These are phyloP conservation scores for Brachyptera risi DNA, from an alignment of 2,888 invertebrate species.

Conservation along the genomic window DNA sequence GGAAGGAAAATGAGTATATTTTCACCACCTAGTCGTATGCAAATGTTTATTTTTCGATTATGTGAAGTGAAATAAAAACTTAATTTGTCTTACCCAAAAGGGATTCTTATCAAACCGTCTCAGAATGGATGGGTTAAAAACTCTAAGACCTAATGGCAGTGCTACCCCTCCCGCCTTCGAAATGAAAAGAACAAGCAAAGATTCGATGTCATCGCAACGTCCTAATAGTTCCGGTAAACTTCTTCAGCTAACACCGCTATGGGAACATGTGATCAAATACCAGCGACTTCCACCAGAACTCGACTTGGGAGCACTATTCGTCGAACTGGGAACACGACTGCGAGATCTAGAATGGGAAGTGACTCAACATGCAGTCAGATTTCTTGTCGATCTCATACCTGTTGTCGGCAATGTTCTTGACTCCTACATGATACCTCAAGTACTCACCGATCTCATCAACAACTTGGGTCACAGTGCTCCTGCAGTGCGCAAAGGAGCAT, in stretches of 20 bases:
- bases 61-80: no score
- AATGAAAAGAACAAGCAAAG: not conserved
- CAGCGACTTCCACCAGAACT: constrained; percentile 65
- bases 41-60: no score
- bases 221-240: constrained; percentile 24
- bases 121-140: constrained; percentile 26
- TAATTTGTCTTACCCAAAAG: no score
- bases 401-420: constrained; percentile 64
- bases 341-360: constrained; percentile 81
- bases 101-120: no score
- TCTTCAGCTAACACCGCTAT: constrained; percentile 66
- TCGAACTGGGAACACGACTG: constrained; percentile 67
- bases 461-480: constrained; percentile 78
- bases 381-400: constrained; percentile 73
- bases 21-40: no score
- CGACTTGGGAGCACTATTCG: constrained; percentile 61
- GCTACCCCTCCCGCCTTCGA: constrained; percentile 1
- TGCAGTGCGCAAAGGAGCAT: constrained; percentile 72
- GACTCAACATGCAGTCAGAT: constrained; percentile 73
- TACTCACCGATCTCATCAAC: constrained; percentile 65
- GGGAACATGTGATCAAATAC: constrained; percentile 74
- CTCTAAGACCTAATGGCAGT: constrained; percentile 20
- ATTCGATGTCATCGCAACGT: not conserved
- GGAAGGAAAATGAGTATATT: no score
- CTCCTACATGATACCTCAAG: constrained; percentile 54